Percentiles rank a stretch among this genome's conserved stretches.
Conservation (phyloP, 1,140 invertebrate species). For the Zaprionus ghesquierei region DNA sequence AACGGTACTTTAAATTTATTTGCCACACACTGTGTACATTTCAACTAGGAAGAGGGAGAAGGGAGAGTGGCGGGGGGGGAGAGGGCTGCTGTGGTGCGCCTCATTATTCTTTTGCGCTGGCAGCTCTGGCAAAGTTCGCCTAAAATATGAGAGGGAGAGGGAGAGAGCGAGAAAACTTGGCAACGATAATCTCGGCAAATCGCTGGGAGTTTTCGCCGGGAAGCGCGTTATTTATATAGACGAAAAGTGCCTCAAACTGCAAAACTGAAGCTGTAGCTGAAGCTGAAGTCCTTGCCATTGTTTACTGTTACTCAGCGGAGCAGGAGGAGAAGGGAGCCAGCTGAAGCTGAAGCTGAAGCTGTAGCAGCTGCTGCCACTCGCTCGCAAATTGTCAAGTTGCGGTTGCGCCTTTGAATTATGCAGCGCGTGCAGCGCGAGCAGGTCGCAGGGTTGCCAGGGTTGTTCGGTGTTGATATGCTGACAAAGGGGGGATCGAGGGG, state of each 20-base stretch:
- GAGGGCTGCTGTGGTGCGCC: not conserved
- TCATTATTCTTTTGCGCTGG: not conserved
- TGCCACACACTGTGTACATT: not conserved
- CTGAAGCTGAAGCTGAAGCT: not conserved
- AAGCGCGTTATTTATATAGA: constrained; percentile 56
- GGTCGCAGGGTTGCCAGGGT: not conserved
- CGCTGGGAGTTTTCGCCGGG: constrained; percentile 46
- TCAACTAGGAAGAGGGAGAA: not conserved
- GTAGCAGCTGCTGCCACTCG: constrained; percentile 48
- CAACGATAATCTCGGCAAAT: constrained; percentile 45
- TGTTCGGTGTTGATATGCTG: not conserved
- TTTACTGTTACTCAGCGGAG: constrained; percentile 20
- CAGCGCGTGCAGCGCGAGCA: constrained; percentile 24
- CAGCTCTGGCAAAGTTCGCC: constrained; percentile 5
- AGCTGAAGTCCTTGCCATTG: constrained; percentile 22
- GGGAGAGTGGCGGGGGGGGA: not conserved
- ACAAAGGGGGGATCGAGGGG: not conserved
- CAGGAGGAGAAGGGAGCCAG: not conserved
- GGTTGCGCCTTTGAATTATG: constrained; percentile 79
- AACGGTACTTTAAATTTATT: not conserved
- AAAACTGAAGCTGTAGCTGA: constrained; percentile 1
- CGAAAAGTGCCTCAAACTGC: constrained; percentile 43
- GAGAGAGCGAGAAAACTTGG: constrained; percentile 22
- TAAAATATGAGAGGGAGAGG: constrained; percentile 30
- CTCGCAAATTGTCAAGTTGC: constrained; percentile 76